These are phyloP conservation scores for Phyllotreta striolata DNA, from an alignment of 2,888 invertebrate species.

Conservation along the genomic window DNA sequence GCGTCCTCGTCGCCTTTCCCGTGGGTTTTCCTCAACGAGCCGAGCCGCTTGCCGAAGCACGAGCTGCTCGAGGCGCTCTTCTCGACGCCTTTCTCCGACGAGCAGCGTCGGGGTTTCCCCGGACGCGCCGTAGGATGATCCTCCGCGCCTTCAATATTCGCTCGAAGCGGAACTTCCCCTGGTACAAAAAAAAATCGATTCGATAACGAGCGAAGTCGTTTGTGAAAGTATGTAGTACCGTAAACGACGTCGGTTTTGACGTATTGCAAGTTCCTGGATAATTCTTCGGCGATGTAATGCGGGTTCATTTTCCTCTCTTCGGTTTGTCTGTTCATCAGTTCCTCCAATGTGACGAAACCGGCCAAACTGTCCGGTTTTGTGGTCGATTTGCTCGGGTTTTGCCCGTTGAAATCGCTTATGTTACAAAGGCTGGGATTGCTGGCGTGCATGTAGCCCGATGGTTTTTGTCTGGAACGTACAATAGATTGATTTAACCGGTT, in stretches of 20 bases:
- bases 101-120: constrained; percentile 46
- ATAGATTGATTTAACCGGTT: too few relatives aligned
- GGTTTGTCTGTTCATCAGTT: constrained; percentile 81
- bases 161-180: constrained; percentile 57
- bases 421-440: constrained; percentile 77
- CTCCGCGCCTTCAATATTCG: constrained; percentile 44
- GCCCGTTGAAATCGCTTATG: constrained; percentile 58
- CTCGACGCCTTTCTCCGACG: constrained; percentile 40
- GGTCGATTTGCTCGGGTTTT: constrained; percentile 53
- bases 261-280: constrained; percentile 53
- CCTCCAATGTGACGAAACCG: constrained; percentile 78
- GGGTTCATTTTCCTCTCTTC: constrained; percentile 70
- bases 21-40: constrained; percentile 54
- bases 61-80: constrained; percentile 51
- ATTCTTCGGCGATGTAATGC: constrained; percentile 52
- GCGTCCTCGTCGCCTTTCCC: constrained; percentile 49
- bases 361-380: constrained; percentile 66
- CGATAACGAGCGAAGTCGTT: constrained; percentile 2
- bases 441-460: constrained; percentile 72
- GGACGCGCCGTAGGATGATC: constrained; percentile 23
- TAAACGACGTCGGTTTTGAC: constrained; percentile 68
- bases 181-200: constrained; percentile 20
- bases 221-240: constrained; percentile 54
- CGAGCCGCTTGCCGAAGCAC: constrained; percentile 59
- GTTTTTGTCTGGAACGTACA: constrained; percentile 57